These are phyloP conservation scores for Cheilinus undulatus DNA, from an alignment of 2,113 vertebrate genomes.

Conservation along the genomic window DNA sequence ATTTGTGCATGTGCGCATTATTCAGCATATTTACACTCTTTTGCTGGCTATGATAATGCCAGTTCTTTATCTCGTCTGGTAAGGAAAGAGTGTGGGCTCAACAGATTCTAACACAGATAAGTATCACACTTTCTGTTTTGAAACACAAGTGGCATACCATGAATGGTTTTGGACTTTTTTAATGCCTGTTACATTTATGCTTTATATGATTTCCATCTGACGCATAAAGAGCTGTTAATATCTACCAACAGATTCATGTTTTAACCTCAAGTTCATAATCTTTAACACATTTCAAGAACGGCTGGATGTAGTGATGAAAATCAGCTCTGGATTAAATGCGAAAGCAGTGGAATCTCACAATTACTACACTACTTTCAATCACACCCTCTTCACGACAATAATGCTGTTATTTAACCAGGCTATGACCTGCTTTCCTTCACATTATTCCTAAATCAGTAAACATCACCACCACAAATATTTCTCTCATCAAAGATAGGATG, in stretches of 20 bases:
- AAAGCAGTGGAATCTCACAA: too few species aligned
- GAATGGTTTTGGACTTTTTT: neutral
- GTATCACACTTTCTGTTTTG: neutral
- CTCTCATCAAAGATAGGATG: neutral
- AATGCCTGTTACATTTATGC: neutral
- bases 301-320: neutral
- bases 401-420: neutral
- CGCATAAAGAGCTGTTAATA: neutral
- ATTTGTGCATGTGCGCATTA: neutral
- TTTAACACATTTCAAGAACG: neutral
- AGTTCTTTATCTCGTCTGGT: neutral
- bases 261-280: neutral
- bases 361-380: conserved; percentile 7
- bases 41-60: too few species aligned
- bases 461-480: neutral
- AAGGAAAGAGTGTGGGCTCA: too few species aligned
- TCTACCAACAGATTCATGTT: neutral
- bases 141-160: neutral
- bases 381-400: neutral
- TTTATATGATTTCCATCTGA: neutral
- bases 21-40: neutral
- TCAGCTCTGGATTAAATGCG: conserved; percentile 11
- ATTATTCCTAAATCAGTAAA: neutral
- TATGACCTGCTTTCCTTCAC: neutral
- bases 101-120: neutral